Conservation (phyloP, 2,888 invertebrate genomes). For the Danaus chrysippus region DNA sequence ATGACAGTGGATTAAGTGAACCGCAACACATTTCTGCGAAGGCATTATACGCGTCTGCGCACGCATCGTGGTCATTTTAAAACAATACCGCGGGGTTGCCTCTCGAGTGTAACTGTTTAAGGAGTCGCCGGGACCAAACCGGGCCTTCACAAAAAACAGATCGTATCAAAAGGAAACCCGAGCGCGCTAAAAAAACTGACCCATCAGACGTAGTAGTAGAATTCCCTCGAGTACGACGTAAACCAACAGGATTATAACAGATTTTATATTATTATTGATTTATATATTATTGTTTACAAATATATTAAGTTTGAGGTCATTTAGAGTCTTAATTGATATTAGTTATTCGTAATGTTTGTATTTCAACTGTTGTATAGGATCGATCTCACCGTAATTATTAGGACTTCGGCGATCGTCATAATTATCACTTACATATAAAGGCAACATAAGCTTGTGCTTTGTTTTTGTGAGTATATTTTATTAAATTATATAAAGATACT, state of each 20-base stretch:
- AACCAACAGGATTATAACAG: constrained; percentile 39
- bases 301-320: constrained; percentile 2
- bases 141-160: constrained; percentile 60
- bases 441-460: no score
- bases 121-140: constrained; percentile 70
- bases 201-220: constrained; percentile 59
- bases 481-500: no score
- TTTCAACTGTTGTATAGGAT: no score
- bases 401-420: no score
- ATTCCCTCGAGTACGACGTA: constrained; percentile 48
- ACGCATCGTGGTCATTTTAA: constrained; percentile 59
- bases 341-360: no score
- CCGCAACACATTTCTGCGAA: constrained; percentile 37
- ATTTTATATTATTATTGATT: constrained; percentile 34
- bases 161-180: constrained; percentile 44
- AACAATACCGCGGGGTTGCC: constrained; percentile 75
- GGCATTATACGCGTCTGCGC: constrained; percentile 42
- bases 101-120: constrained; percentile 73
- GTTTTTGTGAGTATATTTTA: no score
- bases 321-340: no score
- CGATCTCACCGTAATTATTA: no score
- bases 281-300: constrained; percentile 23
- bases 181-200: constrained; percentile 43
- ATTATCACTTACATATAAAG: no score
- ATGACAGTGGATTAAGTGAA: constrained; percentile 20